Evolutionary conservation across 2,113 vertebrate genomes (phyloP), one percentile per base, ranked within the genome.

Genomic region (Chiloscyllium plagiosum): DNA sequence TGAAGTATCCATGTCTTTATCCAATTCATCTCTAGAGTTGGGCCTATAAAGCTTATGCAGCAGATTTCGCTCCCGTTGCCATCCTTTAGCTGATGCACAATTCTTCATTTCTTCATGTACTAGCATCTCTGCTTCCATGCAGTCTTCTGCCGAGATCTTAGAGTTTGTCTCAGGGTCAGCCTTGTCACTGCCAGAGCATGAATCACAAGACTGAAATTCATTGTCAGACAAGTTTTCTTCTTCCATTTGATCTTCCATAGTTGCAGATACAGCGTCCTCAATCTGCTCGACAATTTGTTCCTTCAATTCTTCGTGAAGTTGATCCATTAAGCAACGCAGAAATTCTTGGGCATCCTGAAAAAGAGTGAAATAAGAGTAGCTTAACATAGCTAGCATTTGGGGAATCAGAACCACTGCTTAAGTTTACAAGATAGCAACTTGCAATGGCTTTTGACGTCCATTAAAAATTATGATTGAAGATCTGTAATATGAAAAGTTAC

Each of bases 241-340:
- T 76, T 99, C 98, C 68, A 98, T 97, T 90, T 96, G 96, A 76
- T 98, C 97, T 50, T 98, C 98, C 96, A 97, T 96, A 0, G 96
- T 96, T 96, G 97, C n/a, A 47, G 96, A 13, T 72, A 96, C 97
- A 85, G 97, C 97, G 68, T 97, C 97, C 97, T 99, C 98, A 69
- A 98, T 98, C 15, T 97, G 96, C 96, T 99, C 98, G 8, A 98
- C 97, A 96, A 98, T 94, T 0, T 97, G 97, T 96, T 99, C 99
- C 96, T 99, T 99, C 96, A 99, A 97, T 96, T 99, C 99, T 97
- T 99, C 99, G 65, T 99, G 99, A 96, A 99, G 98, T 94, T 99
- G 98, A 97, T 99, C 99, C 99, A 99, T 99, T 92, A 99, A 96
- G 96, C 99, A 99, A 96, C 99, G 99, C 96, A 99, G 97, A 97